Evolutionary conservation across 2,888 invertebrate genomes (phyloP).

Genomic region (Scelioninae gen. 2): DNA sequence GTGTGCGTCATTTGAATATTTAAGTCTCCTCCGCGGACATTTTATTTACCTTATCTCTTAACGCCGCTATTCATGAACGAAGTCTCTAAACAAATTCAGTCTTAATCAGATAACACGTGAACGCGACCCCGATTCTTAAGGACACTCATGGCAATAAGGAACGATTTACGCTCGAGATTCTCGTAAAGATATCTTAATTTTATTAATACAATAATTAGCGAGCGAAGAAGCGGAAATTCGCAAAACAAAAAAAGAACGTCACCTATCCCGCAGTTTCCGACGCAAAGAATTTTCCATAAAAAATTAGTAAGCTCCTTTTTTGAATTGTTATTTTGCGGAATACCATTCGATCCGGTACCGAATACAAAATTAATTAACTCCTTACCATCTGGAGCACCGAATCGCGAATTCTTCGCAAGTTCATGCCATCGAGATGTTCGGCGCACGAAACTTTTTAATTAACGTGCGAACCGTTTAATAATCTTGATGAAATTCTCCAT

Average conservation of each 20-base stretch:
- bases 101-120: conserved; percentile 58
- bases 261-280: conserved; percentile 30
- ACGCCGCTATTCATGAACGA: conserved; percentile 55
- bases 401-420: conserved; percentile 21
- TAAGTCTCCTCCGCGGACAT: conserved; percentile 39
- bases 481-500: no score
- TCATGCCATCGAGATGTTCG: conserved; percentile 8
- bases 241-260: conserved; percentile 23
- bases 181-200: conserved; percentile 59
- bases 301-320: conserved; percentile 32
- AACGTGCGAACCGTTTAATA: neutral
- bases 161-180: conserved; percentile 55
- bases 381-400: conserved; percentile 17
- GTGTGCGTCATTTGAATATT: conserved; percentile 51
- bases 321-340: conserved; percentile 43
- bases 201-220: conserved; percentile 49
- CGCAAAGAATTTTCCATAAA: conserved; percentile 13
- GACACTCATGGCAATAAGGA: conserved; percentile 55
- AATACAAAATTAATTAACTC: conserved; percentile 44
- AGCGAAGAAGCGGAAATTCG: conserved; percentile 14
- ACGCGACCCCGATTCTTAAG: conserved; percentile 57
- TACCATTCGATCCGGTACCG: conserved; percentile 24
- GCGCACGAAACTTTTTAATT: conserved; percentile 36
- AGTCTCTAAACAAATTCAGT: conserved; percentile 60
- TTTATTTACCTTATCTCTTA: conserved; percentile 57